These are phyloP conservation scores for Enteromius thamalakanensis DNA, from an alignment of 2,797 vertebrate genomes.

Conservation along the genomic window DNA sequence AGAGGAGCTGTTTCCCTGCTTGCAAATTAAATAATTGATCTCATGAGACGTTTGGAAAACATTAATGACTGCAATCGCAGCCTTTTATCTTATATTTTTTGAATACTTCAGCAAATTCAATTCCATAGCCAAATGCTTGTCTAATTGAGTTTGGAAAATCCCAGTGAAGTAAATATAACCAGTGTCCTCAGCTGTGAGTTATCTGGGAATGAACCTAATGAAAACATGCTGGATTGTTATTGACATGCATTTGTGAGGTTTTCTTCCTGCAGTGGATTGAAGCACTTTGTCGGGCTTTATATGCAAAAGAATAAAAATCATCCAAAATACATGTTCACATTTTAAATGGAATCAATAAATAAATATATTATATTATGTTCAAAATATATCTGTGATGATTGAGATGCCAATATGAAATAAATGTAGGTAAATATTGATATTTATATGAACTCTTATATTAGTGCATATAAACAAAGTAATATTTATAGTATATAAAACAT, in stretches of 20 bases:
- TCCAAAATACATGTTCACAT: neutral
- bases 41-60: neutral
- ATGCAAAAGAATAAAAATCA: neutral
- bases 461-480: neutral
- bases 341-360: neutral
- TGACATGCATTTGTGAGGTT: neutral
- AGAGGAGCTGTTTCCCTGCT: constrained; percentile 2
- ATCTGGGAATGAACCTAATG: neutral
- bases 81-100: neutral
- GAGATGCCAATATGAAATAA: neutral
- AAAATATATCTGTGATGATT: neutral
- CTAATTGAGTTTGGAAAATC: constrained; percentile 48
- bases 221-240: neutral
- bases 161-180: constrained; percentile 19
- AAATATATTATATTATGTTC: neutral
- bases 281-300: neutral
- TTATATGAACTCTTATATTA: neutral
- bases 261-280: neutral
- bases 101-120: constrained; percentile 40
- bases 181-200: neutral
- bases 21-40: constrained; percentile 23
- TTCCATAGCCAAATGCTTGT: constrained; percentile 31
- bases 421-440: neutral
- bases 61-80: neutral
- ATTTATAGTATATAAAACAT: neutral